Percentiles rank a stretch among this genome's conserved stretches.
phyloP scores from a whole-genome alignment of 2,888 invertebrate genomes.

The Acronicta leporina region DNA sequence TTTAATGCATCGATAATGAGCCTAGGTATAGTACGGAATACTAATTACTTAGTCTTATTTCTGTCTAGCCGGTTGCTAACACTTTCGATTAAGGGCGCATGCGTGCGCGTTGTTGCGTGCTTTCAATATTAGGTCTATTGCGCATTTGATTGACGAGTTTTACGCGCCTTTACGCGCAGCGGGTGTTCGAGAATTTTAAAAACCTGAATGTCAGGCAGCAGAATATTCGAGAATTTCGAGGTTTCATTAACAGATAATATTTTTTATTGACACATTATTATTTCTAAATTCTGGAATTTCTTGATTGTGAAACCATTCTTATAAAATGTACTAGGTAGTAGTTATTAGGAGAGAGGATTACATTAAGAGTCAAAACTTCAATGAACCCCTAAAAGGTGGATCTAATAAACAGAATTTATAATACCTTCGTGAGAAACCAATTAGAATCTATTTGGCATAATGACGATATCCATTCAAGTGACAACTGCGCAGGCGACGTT shows the following conservation, averaged over 20 bases:
- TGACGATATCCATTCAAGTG: constrained; percentile 8
- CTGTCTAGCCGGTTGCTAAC: constrained; percentile 19
- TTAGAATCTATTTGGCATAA: background rate
- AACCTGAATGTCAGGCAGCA: too few relatives aligned
- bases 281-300: too few relatives aligned
- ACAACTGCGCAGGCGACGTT: constrained; percentile 13
- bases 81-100: constrained; percentile 17
- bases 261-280: too few relatives aligned
- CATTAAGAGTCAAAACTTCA: too few relatives aligned
- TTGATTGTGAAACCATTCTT: too few relatives aligned
- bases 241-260: too few relatives aligned
- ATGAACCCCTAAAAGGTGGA: too few relatives aligned
- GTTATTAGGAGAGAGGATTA: too few relatives aligned
- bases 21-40: constrained; percentile 40
- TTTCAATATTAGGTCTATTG: background rate
- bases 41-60: constrained; percentile 40
- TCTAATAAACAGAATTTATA: too few relatives aligned
- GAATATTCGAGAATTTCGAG: background rate
- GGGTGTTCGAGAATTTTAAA: background rate
- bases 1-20: constrained; percentile 32
- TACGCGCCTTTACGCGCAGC: too few relatives aligned
- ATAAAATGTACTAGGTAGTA: too few relatives aligned
- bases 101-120: constrained; percentile 7
- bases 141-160: constrained; percentile 21
- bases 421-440: constrained; percentile 17